Evolutionary conservation across 1,140 invertebrate species (phyloP), one percentile per base, ranked within the genome.

Genomic region (Zaprionus taronus): DNA sequence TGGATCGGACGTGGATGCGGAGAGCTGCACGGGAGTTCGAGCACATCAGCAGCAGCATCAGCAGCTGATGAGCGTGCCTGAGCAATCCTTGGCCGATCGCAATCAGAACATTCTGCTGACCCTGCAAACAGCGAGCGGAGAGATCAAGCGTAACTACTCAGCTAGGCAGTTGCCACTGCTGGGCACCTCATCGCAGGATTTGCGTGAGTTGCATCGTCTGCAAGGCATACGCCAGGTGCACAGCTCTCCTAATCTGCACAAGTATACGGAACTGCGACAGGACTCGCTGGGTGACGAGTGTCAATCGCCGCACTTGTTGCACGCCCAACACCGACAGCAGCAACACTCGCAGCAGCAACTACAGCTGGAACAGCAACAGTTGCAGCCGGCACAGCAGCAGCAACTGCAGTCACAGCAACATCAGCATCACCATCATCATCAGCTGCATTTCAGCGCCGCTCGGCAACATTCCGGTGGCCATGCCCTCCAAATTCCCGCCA

Each of bases 241-340:
- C 60, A 93, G 92, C 5, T 92, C 92, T 0, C 92, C 92, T 0
- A 92, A 93, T 75, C 79, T 93, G 15, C 91, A 92, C 63, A 92
- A 92, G 66, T 82, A 85, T 60, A 83, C 89, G 22, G 72, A 82
- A n/a, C 15, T 87, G 63, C 67, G 74, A 0, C 81, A 86, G 64
- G 78, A 86, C 20, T 77, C 77, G 44, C 41, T 86, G 26, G 51
- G 70, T 6, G 72, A 87, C 7, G 83, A 83, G 24, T 74, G 68
- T 12, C 53, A 64, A 0, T 91, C 91, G 1, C 86, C 91, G 5
- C 83, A 92, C 34, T 65, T 92, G 34, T n/a, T 92, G 61, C 85
- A 90, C 5, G 81, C 76, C 3, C 86, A 85, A 61, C 80, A 66
- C 14, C 84, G 78, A 53, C 79, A 81, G 64, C 75, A 73, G 71